phyloP scores from a whole-genome alignment of 2,113 vertebrate species.

The Ciconia boyciana region DNA sequence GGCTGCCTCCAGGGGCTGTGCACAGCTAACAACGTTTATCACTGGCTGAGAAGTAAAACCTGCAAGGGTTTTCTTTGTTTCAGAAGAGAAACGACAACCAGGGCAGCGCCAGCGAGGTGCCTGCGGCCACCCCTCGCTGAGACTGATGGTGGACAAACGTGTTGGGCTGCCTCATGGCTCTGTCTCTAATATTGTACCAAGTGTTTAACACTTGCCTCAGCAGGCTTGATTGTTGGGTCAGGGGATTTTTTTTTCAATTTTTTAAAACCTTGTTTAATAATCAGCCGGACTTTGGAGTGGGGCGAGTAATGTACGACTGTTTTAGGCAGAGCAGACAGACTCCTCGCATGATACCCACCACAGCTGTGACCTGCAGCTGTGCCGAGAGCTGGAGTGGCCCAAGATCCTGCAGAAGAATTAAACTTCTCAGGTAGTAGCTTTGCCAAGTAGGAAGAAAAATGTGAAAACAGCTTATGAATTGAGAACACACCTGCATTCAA shows the following conservation, averaged over 20 bases:
- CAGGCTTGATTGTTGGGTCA: neutral
- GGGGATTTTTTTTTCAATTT: fast-evolving
- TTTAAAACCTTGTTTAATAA: neutral
- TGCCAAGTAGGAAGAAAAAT: neutral
- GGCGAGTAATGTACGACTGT: fast-evolving
- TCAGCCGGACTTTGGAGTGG: too few species aligned
- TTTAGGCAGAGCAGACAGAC: fast-evolving
- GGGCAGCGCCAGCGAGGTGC: neutral
- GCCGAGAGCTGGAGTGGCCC: neutral
- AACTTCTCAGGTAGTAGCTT: neutral
- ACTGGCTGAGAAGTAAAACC: neutral
- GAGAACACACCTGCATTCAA: neutral
- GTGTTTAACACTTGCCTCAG: neutral
- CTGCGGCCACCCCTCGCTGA: neutral
- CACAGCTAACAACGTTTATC: neutral
- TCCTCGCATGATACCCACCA: fast-evolving
- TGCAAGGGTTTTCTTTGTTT: neutral
- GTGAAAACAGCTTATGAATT: neutral
- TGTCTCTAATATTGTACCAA: too few species aligned
- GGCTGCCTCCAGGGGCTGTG: neutral
- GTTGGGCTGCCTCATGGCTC: neutral
- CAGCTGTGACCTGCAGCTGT: fast-evolving
- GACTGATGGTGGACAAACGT: fast-evolving
- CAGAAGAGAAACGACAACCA: fast-evolving
- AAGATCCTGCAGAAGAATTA: neutral